Evolutionary conservation across 2,113 vertebrate genomes (phyloP), one percentile per base, ranked within the genome.

Genomic region (Cephalopholis sonnerati): DNA sequence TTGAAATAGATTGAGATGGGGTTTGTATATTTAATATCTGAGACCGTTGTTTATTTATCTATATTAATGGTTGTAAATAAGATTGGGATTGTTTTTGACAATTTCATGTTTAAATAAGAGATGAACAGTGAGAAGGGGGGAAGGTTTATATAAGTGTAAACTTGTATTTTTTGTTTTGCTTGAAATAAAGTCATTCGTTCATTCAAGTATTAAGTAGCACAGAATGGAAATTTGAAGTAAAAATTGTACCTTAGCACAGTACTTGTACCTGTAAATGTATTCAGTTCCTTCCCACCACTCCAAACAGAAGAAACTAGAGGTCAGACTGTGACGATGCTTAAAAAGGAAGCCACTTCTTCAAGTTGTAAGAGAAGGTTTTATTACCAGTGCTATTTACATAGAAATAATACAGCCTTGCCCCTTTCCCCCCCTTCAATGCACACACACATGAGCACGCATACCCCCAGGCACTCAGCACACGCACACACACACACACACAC

Each of bases 361-460:
- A 80, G 82, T 92, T 89, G 86, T 89, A 93, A 92, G 91, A 95
- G 91, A 95, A 95, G 92, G 90, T 91, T 93, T 95, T 96, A 94
- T 95, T 95, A 93, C 83, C 93, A 92, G 92, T 91, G 84, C 94
- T 96, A 96, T 97, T 95, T 96, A 96, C 96, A 96, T 92, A 75
- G 91, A 94, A 93, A 96, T 95, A 93, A 94, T 93, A 96, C 88
- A 91, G 74, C 62, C 89, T 86, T 55, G 7, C 29, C 63, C 69
- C 67, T 65, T 61, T 48, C 20, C 36, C 24, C 22, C 17, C n/a
- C 44, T 50, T 62, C 73, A 74, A 80, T 69, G 27, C 62, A 78
- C 79, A 29, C 58, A 44, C 78, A 58, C 67, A 12, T 29, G 36
- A 27, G 57, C 58, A 39, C 76, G 93, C 95, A 62, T 95, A 94